phyloP scores from a whole-genome alignment of 2,888 invertebrate species.

The Volucella bombylans region DNA sequence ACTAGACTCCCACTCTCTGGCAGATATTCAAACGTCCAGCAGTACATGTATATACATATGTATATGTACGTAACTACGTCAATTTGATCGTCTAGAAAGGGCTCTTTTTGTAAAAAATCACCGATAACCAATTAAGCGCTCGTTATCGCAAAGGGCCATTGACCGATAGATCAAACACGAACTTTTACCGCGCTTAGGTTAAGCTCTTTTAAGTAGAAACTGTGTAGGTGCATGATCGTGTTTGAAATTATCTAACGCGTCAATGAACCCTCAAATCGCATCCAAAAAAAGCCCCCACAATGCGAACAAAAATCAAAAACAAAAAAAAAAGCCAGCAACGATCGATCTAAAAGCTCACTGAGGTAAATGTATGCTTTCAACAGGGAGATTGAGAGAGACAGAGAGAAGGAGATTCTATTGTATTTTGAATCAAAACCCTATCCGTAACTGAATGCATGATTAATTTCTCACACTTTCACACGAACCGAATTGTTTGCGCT shows the following conservation, averaged over 20 bases:
- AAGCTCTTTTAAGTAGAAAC: conserved; percentile 5
- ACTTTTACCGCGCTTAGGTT: conserved; percentile 1
- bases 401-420: not conserved
- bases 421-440: no score
- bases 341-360: conserved; percentile 20
- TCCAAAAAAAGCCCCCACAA: not conserved
- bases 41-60: no score
- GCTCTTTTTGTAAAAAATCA: not conserved
- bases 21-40: no score
- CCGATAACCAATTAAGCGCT: not conserved
- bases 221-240: not conserved
- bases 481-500: conserved; percentile 2
- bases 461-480: not conserved
- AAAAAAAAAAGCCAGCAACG: not conserved
- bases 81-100: not conserved
- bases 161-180: conserved; percentile 25
- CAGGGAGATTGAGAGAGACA: not conserved
- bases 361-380: not conserved
- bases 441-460: no score
- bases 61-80: no score
- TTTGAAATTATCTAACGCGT: conserved; percentile 21
- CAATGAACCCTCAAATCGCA: conserved; percentile 8
- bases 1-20: no score
- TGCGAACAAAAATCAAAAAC: not conserved
- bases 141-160: conserved; percentile 12